Percentiles rank a stretch among this genome's conserved stretches.
phyloP scores from a whole-genome alignment of 2,797 vertebrate species.

The Harpagifer antarcticus region DNA sequence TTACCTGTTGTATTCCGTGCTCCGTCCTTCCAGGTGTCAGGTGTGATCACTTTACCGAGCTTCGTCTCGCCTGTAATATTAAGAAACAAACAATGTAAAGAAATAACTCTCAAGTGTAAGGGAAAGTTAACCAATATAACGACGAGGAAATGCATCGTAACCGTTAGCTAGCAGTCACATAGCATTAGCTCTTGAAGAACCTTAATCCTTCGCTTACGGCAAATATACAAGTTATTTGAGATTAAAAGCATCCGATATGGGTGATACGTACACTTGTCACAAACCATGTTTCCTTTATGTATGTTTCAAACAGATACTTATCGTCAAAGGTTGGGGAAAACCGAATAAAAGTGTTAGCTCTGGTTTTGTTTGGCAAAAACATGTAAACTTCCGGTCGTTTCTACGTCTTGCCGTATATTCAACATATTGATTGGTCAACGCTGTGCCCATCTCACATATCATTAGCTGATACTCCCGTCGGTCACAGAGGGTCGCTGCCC shows the following conservation, averaged over 20 bases:
- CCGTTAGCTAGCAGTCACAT: slow-evolving; percentile 16
- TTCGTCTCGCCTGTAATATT: slow-evolving; percentile 94
- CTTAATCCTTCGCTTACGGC: neutral
- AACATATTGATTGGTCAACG: slow-evolving; percentile 29
- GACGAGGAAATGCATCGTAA: neutral
- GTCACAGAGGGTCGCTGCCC: slow-evolving; percentile 3
- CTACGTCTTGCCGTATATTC: neutral
- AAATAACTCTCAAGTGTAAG: neutral
- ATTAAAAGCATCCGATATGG: neutral
- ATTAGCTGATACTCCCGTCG: slow-evolving; percentile 49
- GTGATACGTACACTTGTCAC: slow-evolving; percentile 84
- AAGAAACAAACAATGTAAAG: neutral
- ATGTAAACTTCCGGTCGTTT: slow-evolving; percentile 69
- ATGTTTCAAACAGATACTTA: neutral
- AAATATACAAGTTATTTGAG: neutral
- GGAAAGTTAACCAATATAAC: neutral
- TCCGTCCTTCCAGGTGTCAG: slow-evolving; percentile 98
- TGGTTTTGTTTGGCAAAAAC: neutral
- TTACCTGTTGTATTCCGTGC: slow-evolving; percentile 97
- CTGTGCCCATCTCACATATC: neutral
- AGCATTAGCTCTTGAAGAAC: neutral
- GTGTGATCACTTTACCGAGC: slow-evolving; percentile 96
- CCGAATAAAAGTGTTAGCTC: slow-evolving; percentile 7
- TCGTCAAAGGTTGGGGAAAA: neutral
- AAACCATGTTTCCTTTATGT: slow-evolving; percentile 78